Conservation (phyloP, 2,113 vertebrate genomes). For the Bos javanicus region DNA sequence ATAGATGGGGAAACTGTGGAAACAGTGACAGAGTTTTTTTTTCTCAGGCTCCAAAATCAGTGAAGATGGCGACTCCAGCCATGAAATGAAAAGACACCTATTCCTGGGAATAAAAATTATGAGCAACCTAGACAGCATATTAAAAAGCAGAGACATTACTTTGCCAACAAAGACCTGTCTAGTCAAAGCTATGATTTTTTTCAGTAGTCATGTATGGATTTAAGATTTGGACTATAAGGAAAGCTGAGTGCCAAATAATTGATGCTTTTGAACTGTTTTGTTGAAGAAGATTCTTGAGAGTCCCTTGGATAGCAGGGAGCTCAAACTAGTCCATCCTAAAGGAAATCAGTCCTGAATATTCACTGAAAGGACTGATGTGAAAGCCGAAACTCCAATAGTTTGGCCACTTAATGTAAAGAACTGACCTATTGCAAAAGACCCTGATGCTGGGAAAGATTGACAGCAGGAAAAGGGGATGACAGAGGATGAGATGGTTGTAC, state of each 20-base stretch:
- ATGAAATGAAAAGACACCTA: too few species aligned
- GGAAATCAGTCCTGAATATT: neutral
- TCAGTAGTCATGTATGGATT: neutral
- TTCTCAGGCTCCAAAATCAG: too few species aligned
- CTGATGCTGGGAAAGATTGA: neutral
- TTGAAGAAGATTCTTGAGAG: neutral
- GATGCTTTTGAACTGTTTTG: neutral
- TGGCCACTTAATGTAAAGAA: neutral
- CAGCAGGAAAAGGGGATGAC: neutral
- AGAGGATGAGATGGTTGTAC: neutral
- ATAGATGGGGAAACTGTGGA: too few species aligned
- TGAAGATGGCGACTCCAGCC: too few species aligned
- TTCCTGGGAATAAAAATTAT: too few species aligned
- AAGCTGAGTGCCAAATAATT: neutral
- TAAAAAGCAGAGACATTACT: too few species aligned
- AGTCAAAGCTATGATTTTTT: neutral
- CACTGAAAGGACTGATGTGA: neutral
- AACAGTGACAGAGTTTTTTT: too few species aligned
- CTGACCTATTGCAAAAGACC: neutral
- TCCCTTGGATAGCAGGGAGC: neutral
- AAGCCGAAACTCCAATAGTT: neutral
- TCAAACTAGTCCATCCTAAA: neutral
- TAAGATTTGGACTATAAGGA: neutral
- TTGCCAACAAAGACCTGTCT: neutral
- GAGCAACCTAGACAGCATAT: too few species aligned